Conservation (phyloP, 35 echinoderm and acorn worm genomes). For the Eucidaris tribuloides region DNA sequence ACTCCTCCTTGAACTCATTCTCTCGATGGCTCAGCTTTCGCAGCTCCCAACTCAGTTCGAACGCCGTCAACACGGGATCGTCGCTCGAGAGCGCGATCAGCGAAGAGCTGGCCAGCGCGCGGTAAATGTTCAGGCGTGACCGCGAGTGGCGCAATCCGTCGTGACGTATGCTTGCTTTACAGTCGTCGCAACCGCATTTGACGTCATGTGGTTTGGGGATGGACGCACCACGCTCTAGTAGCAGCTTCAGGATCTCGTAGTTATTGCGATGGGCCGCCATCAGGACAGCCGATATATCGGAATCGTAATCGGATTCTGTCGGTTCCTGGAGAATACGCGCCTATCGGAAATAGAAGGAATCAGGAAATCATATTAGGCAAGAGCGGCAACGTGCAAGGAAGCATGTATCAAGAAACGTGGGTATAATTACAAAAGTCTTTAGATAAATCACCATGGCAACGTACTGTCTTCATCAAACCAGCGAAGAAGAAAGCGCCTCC, state of each 20-base stretch:
- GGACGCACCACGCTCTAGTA: constrained; percentile 86
- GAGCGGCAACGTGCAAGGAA: no score
- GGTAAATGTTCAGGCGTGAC: constrained; percentile 89
- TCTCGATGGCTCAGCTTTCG: constrained; percentile 82
- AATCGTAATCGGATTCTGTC: constrained; percentile 78
- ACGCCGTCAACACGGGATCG: constrained; percentile 92
- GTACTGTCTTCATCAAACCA: no score
- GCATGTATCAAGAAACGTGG: no score
- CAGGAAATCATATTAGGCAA: no score
- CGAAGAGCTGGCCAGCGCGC: constrained; percentile 82
- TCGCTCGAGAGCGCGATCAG: constrained; percentile 95
- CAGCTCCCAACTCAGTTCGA: constrained; percentile 96
- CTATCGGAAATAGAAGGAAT: constrained; percentile 43
- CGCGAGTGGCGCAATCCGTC: constrained; percentile 90
- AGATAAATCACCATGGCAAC: no score
- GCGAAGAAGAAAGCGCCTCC: no score
- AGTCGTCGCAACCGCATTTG: constrained; percentile 96
- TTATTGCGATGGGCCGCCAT: constrained; percentile 97
- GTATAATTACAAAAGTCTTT: no score
- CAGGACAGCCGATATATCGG: constrained; percentile 88
- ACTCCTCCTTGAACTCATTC: constrained; percentile 98
- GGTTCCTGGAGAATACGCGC: constrained; percentile 81
- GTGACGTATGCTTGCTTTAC: constrained; percentile 84
- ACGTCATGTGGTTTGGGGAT: constrained; percentile 98
- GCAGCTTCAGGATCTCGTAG: constrained; percentile 94